Conservation (phyloP, 2,797 vertebrate species). For the Balearica regulorum region DNA sequence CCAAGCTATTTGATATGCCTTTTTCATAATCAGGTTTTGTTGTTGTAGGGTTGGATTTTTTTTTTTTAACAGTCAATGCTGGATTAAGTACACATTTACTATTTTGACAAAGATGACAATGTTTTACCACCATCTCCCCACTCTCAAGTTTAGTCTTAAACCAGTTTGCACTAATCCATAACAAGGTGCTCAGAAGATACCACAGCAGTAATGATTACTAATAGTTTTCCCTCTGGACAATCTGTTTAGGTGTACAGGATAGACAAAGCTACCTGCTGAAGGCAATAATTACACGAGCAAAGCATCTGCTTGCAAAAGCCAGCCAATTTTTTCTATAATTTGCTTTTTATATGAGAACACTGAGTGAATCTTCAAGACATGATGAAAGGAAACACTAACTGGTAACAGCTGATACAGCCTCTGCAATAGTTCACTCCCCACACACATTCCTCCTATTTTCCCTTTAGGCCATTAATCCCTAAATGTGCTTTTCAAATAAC, state of each 20-base stretch:
- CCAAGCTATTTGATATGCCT: not conserved
- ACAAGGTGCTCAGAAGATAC: not conserved
- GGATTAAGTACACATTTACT: not conserved
- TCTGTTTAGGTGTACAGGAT: not conserved
- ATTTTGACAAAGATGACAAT: not conserved
- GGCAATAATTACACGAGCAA: not conserved
- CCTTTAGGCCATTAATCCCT: not conserved
- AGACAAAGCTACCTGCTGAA: not conserved
- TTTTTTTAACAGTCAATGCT: not conserved
- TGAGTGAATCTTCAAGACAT: not conserved
- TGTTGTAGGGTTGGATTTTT: no score
- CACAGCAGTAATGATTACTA: not conserved
- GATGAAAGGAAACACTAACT: not conserved
- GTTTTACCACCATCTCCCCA: not conserved
- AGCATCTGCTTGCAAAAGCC: not conserved
- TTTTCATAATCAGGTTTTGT: not conserved
- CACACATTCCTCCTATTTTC: not conserved
- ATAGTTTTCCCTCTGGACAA: not conserved
- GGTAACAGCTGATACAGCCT: not conserved
- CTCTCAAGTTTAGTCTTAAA: not conserved
- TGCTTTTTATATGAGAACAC: not conserved
- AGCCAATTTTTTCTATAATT: not conserved
- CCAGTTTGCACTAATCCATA: not conserved
- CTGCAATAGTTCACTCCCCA: not conserved
- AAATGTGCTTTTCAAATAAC: not conserved